Base-by-base conservation (phyloP, 2,113 vertebrate species). In the Anguilla rostrata region DNA sequence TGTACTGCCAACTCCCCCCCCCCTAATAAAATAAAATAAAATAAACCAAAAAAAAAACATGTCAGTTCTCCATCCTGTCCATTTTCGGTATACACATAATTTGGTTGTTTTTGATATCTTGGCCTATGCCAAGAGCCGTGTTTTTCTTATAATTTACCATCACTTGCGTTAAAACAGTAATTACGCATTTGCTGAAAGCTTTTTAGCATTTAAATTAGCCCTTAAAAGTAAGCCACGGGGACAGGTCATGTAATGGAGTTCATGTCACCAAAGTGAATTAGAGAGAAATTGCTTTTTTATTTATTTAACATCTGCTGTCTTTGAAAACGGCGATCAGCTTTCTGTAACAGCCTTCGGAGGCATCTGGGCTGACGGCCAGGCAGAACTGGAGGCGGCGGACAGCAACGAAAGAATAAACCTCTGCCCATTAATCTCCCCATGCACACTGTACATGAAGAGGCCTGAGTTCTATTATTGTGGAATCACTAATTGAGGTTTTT, bases 181-280 rank as follows among this genome's bases (percentile, higher is more conserved):
- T 88, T 87, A 66, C 39, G 83, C 71, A 83, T 84, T 84, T 88
- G 88, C 12, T 15, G n/a, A 81, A 56, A 81, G 5, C 57, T 71
- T 85, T 86, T 66, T 71, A 88, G 78, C 81, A 85, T 85, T 89
- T 46, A 71, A 87, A 87, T 87, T 84, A 82, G 83, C 78, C 66
- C 14, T 83, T 78, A 79, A 85, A 78, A 78, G 81, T 75, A 85
- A 86, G 75, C 83, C 80, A 78, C 41, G 56, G 46, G 71, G 78
- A 86, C 39, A 84, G 88, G 83, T 85, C 83, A 84, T 29, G 78
- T 85, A 43, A 34, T 3, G 22, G 40, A 57, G 39, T 34, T 56
- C 40, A 26, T 66, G 57, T n/a, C 20, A 57, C 34, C 20, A 56
- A 29, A 40, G 22, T 86, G 63, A 60, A 26, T 66, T 57, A 86